These are phyloP conservation scores for Drosophila austrosaltans DNA, from an alignment of 2,888 invertebrate species.

Conservation along the genomic window DNA sequence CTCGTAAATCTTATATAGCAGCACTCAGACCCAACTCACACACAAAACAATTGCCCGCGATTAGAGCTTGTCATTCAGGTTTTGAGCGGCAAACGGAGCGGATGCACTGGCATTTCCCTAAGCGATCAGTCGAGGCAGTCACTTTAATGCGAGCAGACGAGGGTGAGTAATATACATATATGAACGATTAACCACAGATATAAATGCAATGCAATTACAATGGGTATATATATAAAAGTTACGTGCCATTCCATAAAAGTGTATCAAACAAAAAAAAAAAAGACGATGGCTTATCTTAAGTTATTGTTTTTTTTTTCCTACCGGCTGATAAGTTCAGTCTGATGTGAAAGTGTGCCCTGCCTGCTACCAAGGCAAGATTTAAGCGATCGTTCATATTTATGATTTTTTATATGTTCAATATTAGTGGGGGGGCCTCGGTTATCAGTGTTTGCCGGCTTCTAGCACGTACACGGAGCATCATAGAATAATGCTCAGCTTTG, in stretches of 20 bases:
- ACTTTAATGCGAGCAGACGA: slow-evolving; percentile 52
- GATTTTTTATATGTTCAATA: background rate
- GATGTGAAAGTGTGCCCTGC: background rate
- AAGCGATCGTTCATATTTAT: slow-evolving; percentile 4
- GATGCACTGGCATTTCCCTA: slow-evolving; percentile 26
- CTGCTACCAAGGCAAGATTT: slow-evolving; percentile 12
- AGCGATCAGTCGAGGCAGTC: background rate
- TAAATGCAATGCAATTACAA: background rate
- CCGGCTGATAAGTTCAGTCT: slow-evolving; percentile 21
- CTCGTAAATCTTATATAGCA: slow-evolving; percentile 8
- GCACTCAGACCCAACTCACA: background rate
- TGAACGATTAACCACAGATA: background rate
- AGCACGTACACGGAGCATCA: slow-evolving; percentile 12
- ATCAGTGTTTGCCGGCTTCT: slow-evolving; percentile 1
- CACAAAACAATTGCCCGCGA: slow-evolving; percentile 84
- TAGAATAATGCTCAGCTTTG: background rate
- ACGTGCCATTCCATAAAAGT: slow-evolving; percentile 48
- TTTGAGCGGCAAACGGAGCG: slow-evolving; percentile 91
- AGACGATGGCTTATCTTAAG: slow-evolving; percentile 18
- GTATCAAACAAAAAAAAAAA: too few relatives aligned
- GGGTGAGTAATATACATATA: slow-evolving; percentile 38
- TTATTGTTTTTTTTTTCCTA: slow-evolving; percentile 21
- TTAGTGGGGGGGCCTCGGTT: background rate
- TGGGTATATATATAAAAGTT: slow-evolving; percentile 24
- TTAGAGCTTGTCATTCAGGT: slow-evolving; percentile 97